Evolutionary conservation across 2,888 invertebrate genomes (phyloP).

Genomic region (Augochlorella aurata): DNA sequence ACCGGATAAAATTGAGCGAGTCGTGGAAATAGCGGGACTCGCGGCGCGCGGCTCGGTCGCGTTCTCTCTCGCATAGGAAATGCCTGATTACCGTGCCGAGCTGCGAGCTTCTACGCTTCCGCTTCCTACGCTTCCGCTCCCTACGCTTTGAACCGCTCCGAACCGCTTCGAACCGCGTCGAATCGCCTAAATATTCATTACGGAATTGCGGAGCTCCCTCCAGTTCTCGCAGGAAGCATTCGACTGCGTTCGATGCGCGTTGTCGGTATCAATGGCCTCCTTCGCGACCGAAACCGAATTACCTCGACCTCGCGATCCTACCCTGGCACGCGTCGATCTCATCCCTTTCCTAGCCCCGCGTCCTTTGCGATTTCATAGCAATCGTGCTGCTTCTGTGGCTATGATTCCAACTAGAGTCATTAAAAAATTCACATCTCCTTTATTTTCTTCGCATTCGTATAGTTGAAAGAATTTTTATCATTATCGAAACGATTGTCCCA

Average conservation of each 20-base stretch:
- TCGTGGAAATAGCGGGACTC: not conserved
- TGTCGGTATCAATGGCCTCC: not conserved
- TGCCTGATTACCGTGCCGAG: conserved; percentile 31
- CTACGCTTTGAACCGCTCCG: too few species aligned
- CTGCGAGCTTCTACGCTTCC: conserved; percentile 4
- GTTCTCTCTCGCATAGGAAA: conserved; percentile 39
- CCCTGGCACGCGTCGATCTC: not conserved
- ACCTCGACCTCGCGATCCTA: not conserved
- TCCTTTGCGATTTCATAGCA: too few species aligned
- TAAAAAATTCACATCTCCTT: too few species aligned
- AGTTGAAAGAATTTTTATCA: too few species aligned
- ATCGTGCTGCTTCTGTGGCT: too few species aligned
- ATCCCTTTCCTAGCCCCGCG: too few species aligned
- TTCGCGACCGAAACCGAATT: not conserved
- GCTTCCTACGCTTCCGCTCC: too few species aligned
- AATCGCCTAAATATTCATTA: conserved; percentile 36
- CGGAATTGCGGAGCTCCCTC: conserved; percentile 1
- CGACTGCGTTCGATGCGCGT: not conserved
- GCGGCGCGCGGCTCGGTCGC: not conserved
- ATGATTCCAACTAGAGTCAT: too few species aligned
- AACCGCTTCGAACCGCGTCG: too few species aligned
- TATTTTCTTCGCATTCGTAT: too few species aligned
- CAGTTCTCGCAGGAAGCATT: not conserved
- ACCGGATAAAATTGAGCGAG: conserved; percentile 34
- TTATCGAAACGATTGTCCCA: too few species aligned